Base-by-base conservation (phyloP, 1,140 invertebrate genomes). In the Dryas iulia region DNA sequence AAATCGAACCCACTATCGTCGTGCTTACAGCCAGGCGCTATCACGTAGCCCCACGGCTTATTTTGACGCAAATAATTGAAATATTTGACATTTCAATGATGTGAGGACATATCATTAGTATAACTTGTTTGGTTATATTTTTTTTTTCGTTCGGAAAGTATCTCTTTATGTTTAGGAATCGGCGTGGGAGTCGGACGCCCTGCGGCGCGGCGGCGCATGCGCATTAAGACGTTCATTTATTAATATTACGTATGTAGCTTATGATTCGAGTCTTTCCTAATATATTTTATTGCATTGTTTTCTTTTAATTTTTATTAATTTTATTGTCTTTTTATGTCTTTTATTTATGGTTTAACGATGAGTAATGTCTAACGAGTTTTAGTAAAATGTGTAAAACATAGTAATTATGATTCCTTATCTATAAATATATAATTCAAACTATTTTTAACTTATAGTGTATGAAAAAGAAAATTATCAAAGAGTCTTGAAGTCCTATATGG, bases 181-280 rank as follows among this genome's bases (percentile, higher is more conserved):
- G 1, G 59, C 59, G 59, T 62, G 59, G 59, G 59, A 62, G 59
- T 62, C 59, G 39, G 39, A 47, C 59, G 59, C 39, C 59, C 59
- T 25, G 59, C 59, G 59, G 59, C 25, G 59, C 12, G 25, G 23
- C 59, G 59, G 39, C 59, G 39, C 39, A 62, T 10, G 59, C 59
- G 59, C 59, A 62, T 62, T 62, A 62, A 47, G 23, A 62, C 52
- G 31, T 62, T 62, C 59, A 62, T 62, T 62, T 62, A 62, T 62
- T 52, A 62, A 62, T 62, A 47, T 47, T 18, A 47, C 18, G 39
- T 18, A 47, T 8, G 39, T 47, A 21, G 39, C 18, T 21, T 47
- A 47, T 47, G 39, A 47, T 47, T 21, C 21, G 21, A 47, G 39
- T 21, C 39, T 18, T 47, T 21, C 8, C 39, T 47, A 47, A 47